Evolutionary conservation across 1,140 invertebrate species (phyloP).

Genomic region (Coboldia fuscipes): DNA sequence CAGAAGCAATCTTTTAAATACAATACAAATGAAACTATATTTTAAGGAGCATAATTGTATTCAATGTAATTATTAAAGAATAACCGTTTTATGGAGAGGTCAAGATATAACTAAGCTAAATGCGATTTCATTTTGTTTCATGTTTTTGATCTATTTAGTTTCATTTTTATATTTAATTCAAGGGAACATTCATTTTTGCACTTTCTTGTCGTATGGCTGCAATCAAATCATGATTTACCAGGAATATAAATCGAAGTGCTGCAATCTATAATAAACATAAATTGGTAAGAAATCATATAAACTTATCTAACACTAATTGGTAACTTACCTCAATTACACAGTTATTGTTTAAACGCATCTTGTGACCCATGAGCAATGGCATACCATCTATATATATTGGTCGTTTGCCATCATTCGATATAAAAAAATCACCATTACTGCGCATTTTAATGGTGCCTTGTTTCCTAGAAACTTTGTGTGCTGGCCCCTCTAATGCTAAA

Average conservation of each 20-base stretch:
- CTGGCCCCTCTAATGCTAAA: slow-evolving; percentile 74
- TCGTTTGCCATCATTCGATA: slow-evolving; percentile 87
- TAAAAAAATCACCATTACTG: slow-evolving; percentile 83
- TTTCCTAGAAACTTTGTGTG: slow-evolving; percentile 62
- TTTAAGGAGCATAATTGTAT: no score
- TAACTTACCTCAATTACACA: slow-evolving; percentile 73
- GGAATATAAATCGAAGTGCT: slow-evolving; percentile 75
- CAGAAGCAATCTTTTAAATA: no score
- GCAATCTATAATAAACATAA: slow-evolving; percentile 42
- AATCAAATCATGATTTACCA: slow-evolving; percentile 81
- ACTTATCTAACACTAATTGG: slow-evolving; percentile 1
- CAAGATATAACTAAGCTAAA: no score
- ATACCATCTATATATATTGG: slow-evolving; percentile 86
- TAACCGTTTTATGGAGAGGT: no score
- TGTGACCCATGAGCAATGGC: slow-evolving; percentile 66
- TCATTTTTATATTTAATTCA: slow-evolving; percentile 9
- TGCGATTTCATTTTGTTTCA: no score
- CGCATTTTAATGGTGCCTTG: slow-evolving; percentile 78
- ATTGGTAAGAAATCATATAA: slow-evolving; percentile 1
- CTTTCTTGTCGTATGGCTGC: slow-evolving; percentile 64
- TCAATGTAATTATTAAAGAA: no score
- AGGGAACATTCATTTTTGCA: slow-evolving; percentile 36
- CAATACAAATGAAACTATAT: no score
- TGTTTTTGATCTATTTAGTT: neutral
- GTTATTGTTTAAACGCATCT: slow-evolving; percentile 76